These are phyloP conservation scores for Drosophila virilis DNA, from an alignment of 1,140 invertebrate species.

Conservation along the genomic window DNA sequence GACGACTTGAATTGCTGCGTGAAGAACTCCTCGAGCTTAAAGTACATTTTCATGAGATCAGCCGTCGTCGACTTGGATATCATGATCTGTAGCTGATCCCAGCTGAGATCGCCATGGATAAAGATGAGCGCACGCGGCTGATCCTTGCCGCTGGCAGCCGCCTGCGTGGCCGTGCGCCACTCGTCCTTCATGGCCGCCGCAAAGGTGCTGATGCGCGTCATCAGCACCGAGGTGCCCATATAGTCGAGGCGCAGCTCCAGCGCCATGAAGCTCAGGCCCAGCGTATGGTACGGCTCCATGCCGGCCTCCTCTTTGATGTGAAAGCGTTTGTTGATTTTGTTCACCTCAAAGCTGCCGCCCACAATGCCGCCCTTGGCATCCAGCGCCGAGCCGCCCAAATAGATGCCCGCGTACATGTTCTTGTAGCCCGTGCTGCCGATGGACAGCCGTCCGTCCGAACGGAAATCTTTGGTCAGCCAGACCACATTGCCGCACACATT, in stretches of 20 bases:
- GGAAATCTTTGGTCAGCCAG: conserved; percentile 96
- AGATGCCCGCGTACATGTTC: conserved; percentile 95
- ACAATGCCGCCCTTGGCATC: conserved; percentile 98
- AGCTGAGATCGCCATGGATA: conserved; percentile 95
- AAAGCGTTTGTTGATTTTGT: conserved; percentile 94
- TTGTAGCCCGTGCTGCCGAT: conserved; percentile 97
- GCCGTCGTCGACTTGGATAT: conserved; percentile 98
- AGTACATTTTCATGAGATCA: conserved; percentile 97
- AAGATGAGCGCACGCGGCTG: conserved; percentile 91
- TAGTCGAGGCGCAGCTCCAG: conserved; percentile 96
- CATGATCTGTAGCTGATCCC: conserved; percentile 96
- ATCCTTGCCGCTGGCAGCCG: conserved; percentile 54
- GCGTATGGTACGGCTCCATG: conserved; percentile 94
- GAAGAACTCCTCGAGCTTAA: conserved; percentile 98
- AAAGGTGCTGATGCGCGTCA: conserved; percentile 94
- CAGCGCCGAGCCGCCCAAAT: conserved; percentile 94
- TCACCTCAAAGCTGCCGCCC: conserved; percentile 96
- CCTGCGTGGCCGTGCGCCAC: conserved; percentile 88
- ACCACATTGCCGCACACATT: conserved; percentile 98
- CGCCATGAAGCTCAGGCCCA: conserved; percentile 93
- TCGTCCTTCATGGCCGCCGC: conserved; percentile 92
- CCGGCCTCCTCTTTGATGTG: conserved; percentile 95
- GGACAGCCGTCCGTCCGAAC: conserved; percentile 94
- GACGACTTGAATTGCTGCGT: conserved; percentile 97
- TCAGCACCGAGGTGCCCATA: conserved; percentile 97